Conservation (phyloP, 2,888 invertebrate genomes). For the Lysandra coridon region DNA sequence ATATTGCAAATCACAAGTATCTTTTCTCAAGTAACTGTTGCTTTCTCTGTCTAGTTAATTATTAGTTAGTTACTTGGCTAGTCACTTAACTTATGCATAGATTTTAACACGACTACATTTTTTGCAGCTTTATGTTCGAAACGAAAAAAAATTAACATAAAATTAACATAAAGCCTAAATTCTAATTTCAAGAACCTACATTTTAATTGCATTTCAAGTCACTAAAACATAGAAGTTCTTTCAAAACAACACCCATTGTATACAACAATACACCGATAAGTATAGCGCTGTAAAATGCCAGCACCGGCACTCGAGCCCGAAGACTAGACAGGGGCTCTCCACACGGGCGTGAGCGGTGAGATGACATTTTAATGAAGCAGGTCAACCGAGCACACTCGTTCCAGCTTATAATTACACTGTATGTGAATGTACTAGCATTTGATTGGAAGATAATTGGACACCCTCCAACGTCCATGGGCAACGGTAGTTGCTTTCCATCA, state of each 20-base stretch:
- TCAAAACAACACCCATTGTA: not conserved
- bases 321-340: slow-evolving; percentile 33
- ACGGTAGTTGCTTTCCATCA: too few species aligned
- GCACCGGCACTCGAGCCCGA: slow-evolving; percentile 7
- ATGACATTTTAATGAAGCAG: slow-evolving; percentile 48
- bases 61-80: not conserved
- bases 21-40: not conserved
- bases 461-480: too few species aligned
- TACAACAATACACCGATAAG: slow-evolving; percentile 21
- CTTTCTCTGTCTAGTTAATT: not conserved
- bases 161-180: too few species aligned
- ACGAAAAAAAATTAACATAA: too few species aligned
- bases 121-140: not conserved
- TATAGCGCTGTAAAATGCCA: slow-evolving; percentile 25
- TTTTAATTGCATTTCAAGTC: too few species aligned
- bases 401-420: slow-evolving; percentile 20
- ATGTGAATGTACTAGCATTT: slow-evolving; percentile 14
- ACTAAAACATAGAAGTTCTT: not conserved
- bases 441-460: not conserved
- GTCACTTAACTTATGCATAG: not conserved
- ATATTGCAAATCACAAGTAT: too few species aligned
- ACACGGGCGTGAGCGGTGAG: slow-evolving; percentile 44
- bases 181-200: too few species aligned
- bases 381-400: slow-evolving; percentile 2
- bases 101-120: not conserved